These are phyloP conservation scores for Scylla paramamosain DNA, from an alignment of 1,140 invertebrate genomes.

Conservation along the genomic window DNA sequence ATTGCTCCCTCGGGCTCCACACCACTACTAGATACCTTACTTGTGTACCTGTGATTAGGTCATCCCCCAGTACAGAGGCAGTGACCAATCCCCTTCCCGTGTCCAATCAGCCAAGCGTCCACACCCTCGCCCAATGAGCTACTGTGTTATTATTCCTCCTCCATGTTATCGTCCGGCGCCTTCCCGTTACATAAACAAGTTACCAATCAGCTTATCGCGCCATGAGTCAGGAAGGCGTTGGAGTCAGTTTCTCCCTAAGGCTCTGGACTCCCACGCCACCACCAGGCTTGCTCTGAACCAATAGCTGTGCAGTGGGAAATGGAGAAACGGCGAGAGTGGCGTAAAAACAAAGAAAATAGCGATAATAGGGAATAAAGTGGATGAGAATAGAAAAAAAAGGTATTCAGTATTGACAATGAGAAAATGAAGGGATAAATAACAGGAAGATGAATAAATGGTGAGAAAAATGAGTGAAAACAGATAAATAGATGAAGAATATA, in stretches of 20 bases:
- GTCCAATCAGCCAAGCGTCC: neutral
- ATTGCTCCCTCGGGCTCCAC: neutral
- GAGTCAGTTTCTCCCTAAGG: neutral
- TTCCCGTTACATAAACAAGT: conserved; percentile 28
- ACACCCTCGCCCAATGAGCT: neutral
- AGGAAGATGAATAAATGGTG: too few relatives aligned
- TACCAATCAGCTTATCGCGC: conserved; percentile 50
- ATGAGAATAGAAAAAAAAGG: too few relatives aligned
- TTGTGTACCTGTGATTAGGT: too few relatives aligned
- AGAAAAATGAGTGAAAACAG: neutral
- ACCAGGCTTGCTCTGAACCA: neutral
- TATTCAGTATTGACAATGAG: too few relatives aligned
- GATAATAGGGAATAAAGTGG: too few relatives aligned
- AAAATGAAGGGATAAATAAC: too few relatives aligned
- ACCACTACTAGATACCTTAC: neutral
- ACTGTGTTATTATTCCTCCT: neutral
- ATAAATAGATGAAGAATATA: too few relatives aligned
- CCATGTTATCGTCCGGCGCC: neutral
- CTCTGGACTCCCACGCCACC: neutral
- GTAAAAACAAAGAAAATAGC: too few relatives aligned
- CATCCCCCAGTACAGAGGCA: too few relatives aligned
- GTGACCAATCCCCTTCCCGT: too few relatives aligned
- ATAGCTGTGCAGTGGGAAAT: too few relatives aligned
- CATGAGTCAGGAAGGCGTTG: conserved; percentile 17
- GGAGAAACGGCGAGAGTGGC: too few relatives aligned